Percentiles rank a stretch among this genome's conserved stretches.
Evolutionary conservation across 1,140 invertebrate species (phyloP).

Genomic region (Sycobia sp.): DNA sequence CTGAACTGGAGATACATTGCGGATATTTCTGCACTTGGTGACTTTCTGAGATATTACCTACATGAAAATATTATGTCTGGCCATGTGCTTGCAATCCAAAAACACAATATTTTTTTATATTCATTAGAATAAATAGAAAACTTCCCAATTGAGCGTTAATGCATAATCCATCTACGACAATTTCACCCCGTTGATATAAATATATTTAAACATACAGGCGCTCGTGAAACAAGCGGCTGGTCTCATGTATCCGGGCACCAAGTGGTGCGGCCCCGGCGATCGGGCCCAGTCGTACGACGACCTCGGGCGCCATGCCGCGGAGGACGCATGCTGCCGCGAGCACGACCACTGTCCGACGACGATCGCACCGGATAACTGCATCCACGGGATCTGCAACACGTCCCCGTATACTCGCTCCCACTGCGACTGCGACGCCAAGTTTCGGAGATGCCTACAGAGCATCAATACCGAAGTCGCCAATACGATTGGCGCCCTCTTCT

Average conservation of each 20-base stretch:
- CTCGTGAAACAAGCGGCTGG: slow-evolving; percentile 47
- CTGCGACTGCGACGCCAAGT: slow-evolving; percentile 74
- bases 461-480: slow-evolving; percentile 72
- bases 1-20: too few relatives aligned
- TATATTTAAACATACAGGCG: too few relatives aligned
- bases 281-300: slow-evolving; percentile 68
- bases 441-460: slow-evolving; percentile 70
- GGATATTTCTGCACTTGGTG: too few relatives aligned
- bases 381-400: slow-evolving; percentile 71
- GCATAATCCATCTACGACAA: too few relatives aligned
- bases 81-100: too few relatives aligned
- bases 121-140: too few relatives aligned
- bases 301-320: slow-evolving; percentile 67
- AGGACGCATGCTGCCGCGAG: slow-evolving; percentile 76
- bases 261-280: slow-evolving; percentile 77
- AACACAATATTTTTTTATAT: too few relatives aligned
- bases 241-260: slow-evolving; percentile 68
- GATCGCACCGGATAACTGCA: slow-evolving; percentile 66
- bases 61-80: too few relatives aligned
- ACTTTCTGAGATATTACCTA: too few relatives aligned
- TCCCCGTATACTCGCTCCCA: slow-evolving; percentile 73
- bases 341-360: slow-evolving; percentile 76
- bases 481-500: slow-evolving; percentile 72
- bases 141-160: too few relatives aligned
- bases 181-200: too few relatives aligned